A percentile compares a stretch with the other conserved stretches of the same genome.
These are phyloP conservation scores for Orthonychiurus folsomi DNA, from an alignment of 2,888 invertebrate species.

Conservation along the genomic window DNA sequence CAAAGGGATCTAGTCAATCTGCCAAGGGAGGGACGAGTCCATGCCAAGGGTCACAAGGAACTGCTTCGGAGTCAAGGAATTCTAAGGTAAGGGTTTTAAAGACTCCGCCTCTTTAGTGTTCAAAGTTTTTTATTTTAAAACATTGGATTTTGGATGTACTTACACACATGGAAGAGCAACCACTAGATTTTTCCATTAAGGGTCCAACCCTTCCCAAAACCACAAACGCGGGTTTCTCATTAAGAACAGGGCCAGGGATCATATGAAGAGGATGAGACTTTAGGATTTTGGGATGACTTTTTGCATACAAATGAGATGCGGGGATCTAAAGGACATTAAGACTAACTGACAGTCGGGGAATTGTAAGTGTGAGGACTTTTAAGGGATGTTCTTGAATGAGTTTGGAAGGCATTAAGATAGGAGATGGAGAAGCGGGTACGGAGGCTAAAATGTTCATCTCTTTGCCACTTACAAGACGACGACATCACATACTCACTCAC, in stretches of 20 bases:
- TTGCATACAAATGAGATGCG: not conserved
- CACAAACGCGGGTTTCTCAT: not conserved
- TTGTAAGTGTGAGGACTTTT: not conserved
- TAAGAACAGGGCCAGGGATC: not conserved
- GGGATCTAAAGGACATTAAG: not conserved
- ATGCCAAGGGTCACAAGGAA: not conserved
- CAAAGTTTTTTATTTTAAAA: not conserved
- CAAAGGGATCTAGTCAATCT: conserved; percentile 26
- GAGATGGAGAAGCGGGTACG: too few relatives aligned
- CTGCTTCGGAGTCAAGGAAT: not conserved
- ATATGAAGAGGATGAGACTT: too few relatives aligned
- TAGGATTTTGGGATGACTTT: not conserved
- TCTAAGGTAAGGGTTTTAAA: too few relatives aligned
- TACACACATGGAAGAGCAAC: not conserved
- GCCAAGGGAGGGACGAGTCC: conserved; percentile 20
- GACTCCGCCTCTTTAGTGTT: not conserved
- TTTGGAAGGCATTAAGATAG: too few relatives aligned
- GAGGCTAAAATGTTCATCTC: too few relatives aligned
- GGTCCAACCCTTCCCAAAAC: too few relatives aligned
- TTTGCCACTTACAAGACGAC: too few relatives aligned
- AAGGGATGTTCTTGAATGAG: not conserved
- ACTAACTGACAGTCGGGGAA: not conserved
- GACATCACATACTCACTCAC: too few relatives aligned
- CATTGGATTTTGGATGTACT: too few relatives aligned
- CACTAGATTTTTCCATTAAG: not conserved